Percentiles rank a stretch among this genome's conserved stretches.
These are phyloP conservation scores for Drosophila tsacasi DNA, from an alignment of 1,140 invertebrate genomes.

Conservation along the genomic window DNA sequence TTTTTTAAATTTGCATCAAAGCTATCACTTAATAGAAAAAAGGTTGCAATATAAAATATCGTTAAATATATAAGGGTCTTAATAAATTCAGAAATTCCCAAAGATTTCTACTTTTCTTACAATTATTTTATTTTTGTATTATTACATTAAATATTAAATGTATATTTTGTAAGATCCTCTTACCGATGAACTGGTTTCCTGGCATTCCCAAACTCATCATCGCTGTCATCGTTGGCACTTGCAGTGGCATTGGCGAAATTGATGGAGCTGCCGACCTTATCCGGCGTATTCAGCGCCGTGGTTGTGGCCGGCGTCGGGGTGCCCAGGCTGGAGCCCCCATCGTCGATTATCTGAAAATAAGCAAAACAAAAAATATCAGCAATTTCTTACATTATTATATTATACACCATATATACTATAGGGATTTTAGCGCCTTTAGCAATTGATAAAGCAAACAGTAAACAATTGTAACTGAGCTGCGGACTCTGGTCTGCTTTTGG, in stretches of 20 bases:
- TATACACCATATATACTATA: neutral
- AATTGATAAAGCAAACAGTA: conserved; percentile 35
- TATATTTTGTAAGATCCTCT: conserved; percentile 8
- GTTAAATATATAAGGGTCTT: neutral
- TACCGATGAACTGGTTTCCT: conserved; percentile 66
- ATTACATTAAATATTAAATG: neutral
- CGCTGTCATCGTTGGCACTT: conserved; percentile 62
- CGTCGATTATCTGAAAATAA: conserved; percentile 50
- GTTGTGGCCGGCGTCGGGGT: conserved; percentile 41
- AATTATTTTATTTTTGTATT: neutral
- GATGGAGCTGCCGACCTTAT: conserved; percentile 40
- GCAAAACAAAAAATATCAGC: neutral
- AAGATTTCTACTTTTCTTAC: neutral
- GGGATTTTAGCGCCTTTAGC: conserved; percentile 4
- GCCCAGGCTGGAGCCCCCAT: conserved; percentile 54
- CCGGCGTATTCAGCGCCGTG: conserved; percentile 30
- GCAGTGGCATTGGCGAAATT: conserved; percentile 38
- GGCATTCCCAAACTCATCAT: conserved; percentile 67
- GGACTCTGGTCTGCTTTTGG: conserved; percentile 29
- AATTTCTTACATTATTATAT: conserved; percentile 1
- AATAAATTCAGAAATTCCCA: neutral
- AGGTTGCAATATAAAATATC: no score
- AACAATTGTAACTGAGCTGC: conserved; percentile 21
- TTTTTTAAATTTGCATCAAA: no score
- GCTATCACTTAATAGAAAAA: no score